Base-by-base conservation (phyloP, 2,113 vertebrate species). In the Jacana jacana region DNA sequence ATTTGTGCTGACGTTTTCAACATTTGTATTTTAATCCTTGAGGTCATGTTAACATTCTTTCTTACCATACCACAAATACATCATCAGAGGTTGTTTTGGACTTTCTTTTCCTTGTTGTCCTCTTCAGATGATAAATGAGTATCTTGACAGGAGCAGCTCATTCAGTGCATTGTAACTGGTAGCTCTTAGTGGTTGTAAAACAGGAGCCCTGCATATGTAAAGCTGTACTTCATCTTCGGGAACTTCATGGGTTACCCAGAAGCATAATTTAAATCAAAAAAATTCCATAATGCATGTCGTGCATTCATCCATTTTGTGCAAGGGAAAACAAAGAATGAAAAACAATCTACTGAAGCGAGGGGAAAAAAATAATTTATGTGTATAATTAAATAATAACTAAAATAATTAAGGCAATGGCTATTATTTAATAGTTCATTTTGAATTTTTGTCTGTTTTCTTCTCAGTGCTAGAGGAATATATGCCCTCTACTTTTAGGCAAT, bases 101-200 rank as follows among this genome's bases (percentile, higher is more conserved):
- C 57, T 81, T 97, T 76, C n/a, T 95, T 95, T 86, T 60, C 7
- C 8, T 82, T 63, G 61, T 88, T 94, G 91, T 93, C 71, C 30
- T 91, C 66, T n/a, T 92, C 69, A 81, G 40, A 13, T 97, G 95
- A 84, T 79, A 65, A 71, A 86, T 46, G 30, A 71, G 30, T 39
- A 49, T 65, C 61, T 91, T 94, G 86, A 96, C 72, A 76, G 66
- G 69, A 80, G 86, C 85, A 46, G 57, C 37, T 94, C 51, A 60
- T 89, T 90, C 69, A 39, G 57, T 81, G 75, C 75, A 44, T 57
- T 61, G 30, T 63, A 91, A 64, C 72, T 70, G 88, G 66, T 89
- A 61, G 81, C 17, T 76, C 72, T 49, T 76, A 23, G 7, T 94
- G 90, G 33, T 37, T 95, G 77, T 91, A 42, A 31, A 91, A 68